Conservation (phyloP, 2,797 vertebrate species). For the Chelon labrosus region DNA sequence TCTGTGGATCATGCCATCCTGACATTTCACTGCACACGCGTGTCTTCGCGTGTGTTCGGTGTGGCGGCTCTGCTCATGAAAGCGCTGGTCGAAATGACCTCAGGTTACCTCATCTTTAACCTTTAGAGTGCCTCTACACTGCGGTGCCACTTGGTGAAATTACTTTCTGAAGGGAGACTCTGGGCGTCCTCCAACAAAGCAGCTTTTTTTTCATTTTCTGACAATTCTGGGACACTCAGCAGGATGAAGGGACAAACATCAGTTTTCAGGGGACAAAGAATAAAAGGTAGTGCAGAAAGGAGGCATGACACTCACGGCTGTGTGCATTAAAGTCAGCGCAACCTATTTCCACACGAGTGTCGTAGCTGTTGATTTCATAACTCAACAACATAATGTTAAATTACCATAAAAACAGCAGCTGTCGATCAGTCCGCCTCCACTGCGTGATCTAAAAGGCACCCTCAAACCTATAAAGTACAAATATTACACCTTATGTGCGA, state of each 20-base stretch:
- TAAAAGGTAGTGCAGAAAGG: conserved; percentile 17
- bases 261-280: conserved; percentile 44
- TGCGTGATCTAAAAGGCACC: conserved; percentile 11
- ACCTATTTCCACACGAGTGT: conserved; percentile 4
- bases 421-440: not conserved
- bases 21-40: too few species aligned
- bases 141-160: conserved; percentile 7
- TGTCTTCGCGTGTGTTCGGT: not conserved
- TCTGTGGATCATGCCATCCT: not conserved
- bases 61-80: not conserved
- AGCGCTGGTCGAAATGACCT: not conserved
- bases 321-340: not conserved
- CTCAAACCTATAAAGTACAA: conserved; percentile 6
- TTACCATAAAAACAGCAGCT: conserved; percentile 6
- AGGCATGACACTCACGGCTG: conserved; percentile 18
- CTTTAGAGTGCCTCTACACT: conserved; percentile 10
- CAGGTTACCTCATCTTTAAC: not conserved
- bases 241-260: conserved; percentile 31
- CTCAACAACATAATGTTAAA: not conserved
- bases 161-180: conserved; percentile 19
- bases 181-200: conserved; percentile 22
- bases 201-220: conserved; percentile 19
- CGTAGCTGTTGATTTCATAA: conserved; percentile 1
- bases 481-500: conserved; percentile 20
- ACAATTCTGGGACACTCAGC: conserved; percentile 22